Base-by-base conservation (phyloP, 2,113 vertebrate genomes). In the Gobius niger region DNA sequence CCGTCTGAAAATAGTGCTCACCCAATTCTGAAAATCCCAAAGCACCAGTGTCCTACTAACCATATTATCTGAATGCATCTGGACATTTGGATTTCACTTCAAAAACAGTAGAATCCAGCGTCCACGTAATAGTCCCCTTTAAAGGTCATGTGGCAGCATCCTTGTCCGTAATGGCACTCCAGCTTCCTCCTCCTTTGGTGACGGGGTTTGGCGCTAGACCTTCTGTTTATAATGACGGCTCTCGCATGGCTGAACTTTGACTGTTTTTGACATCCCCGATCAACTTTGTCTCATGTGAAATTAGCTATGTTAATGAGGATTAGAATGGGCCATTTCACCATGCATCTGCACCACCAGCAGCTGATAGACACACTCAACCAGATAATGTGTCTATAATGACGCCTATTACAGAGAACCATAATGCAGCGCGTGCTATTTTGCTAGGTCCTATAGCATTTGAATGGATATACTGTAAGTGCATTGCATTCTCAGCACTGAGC, bases 271-370 rank as follows among this genome's bases (percentile, higher is more conserved):
- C 85, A 81, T 65, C 70, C 72, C 49, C 81, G 71, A 76, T 86
- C 81, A 88, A 80, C 81, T 81, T 77, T 70, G 68, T 81, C 82
- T 84, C 42, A 77, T 78, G 85, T 86, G 85, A 87, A 88, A 91
- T 90, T 87, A 89, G 83, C 77, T 72, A 74, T 78, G 81, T 83
- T 89, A 86, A 88, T 86, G 85, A 82, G 73, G 70, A 89, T 89
- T 78, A 88, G 78, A 82, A 85, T 69, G 82, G 81, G 24, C 82
- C 86, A 87, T 88, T 87, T 88, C 85, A 79, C 75, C 76, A 73
- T 9, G 68, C 81, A 75, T 69, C 68, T 13, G 78, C 87, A 75
- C 70, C 47, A 69, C 80, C 85, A 59, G 73, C 51, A 34, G 74
- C 16, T 18, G 51, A 80, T 54, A 77, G 79, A 77, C 68, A 88